A percentile compares a stretch with the other conserved stretches of the same genome.
These are phyloP conservation scores for Amphipyra berbera DNA, from an alignment of 2,888 invertebrate genomes.

Conservation along the genomic window DNA sequence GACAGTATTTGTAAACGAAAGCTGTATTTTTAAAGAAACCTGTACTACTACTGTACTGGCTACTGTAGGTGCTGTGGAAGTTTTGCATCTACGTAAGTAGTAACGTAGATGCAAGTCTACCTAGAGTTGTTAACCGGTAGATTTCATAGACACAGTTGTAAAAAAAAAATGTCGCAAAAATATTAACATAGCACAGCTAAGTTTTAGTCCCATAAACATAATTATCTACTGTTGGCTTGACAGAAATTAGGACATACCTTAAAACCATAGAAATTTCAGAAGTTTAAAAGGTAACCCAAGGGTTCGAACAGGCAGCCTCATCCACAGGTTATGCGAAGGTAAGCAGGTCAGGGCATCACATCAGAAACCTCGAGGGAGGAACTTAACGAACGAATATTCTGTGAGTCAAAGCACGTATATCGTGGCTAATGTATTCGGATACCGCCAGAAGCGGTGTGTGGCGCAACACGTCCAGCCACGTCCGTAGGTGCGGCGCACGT, in stretches of 20 bases:
- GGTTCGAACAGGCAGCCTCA: constrained; percentile 18
- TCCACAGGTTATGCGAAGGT: constrained; percentile 58
- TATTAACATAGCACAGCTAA: neutral
- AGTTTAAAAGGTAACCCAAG: constrained; percentile 8
- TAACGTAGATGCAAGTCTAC: constrained; percentile 5
- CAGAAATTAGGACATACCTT: too few relatives aligned
- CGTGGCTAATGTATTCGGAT: constrained; percentile 79
- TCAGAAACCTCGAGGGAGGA: constrained; percentile 67
- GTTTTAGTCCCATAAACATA: too few relatives aligned
- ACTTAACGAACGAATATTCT: constrained; percentile 73
- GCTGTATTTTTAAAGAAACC: too few relatives aligned
- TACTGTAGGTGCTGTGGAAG: constrained; percentile 18
- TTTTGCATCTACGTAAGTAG: constrained; percentile 12
- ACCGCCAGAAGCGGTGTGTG: constrained; percentile 69
- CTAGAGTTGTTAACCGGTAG: constrained; percentile 5
- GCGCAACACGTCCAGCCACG: constrained; percentile 63
- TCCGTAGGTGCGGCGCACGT: constrained; percentile 66
- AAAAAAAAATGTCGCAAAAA: constrained; percentile 3
- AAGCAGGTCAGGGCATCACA: constrained; percentile 64
- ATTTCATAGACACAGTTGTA: constrained; percentile 15
- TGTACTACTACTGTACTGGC: too few relatives aligned
- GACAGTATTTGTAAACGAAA: too few relatives aligned
- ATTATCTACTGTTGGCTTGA: too few relatives aligned
- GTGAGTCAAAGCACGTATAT: constrained; percentile 76
- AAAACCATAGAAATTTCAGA: too few relatives aligned